phyloP scores from a whole-genome alignment of 2,797 vertebrate species.

The Fringilla coelebs region DNA sequence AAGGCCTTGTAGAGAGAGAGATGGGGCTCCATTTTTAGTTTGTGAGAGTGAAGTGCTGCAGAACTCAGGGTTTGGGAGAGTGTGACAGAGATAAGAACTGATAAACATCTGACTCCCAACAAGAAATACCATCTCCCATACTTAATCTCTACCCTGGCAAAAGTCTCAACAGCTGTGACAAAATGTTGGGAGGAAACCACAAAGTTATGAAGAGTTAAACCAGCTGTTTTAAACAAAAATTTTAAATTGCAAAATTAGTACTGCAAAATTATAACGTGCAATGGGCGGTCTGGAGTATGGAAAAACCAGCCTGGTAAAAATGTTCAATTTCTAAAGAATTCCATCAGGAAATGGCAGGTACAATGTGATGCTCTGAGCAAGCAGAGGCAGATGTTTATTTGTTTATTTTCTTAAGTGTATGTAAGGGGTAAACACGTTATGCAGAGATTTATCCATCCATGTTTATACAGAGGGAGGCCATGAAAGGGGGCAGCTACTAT shows the following conservation, averaged over 20 bases:
- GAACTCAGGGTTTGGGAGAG: too few relatives aligned
- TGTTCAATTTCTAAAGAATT: not conserved
- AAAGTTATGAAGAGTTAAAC: not conserved
- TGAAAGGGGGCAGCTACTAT: accelerated
- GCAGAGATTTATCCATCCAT: too few relatives aligned
- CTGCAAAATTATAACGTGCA: accelerated
- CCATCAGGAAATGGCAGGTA: not conserved
- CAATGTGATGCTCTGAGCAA: not conserved
- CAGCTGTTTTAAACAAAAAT: not conserved
- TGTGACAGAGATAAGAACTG: too few relatives aligned
- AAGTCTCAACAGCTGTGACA: not conserved
- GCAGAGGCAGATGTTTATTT: not conserved
- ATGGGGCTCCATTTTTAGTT: too few relatives aligned
- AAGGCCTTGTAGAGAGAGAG: too few relatives aligned
- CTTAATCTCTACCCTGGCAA: not conserved
- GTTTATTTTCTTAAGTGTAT: too few relatives aligned
- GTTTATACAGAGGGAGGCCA: too few relatives aligned
- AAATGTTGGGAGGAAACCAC: not conserved
- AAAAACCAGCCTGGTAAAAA: not conserved
- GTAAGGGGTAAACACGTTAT: not conserved
- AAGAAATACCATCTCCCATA: too few relatives aligned
- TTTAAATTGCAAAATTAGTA: not conserved
- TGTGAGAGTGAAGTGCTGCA: too few relatives aligned
- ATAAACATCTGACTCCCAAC: too few relatives aligned
- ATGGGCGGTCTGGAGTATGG: accelerated